phyloP scores from a whole-genome alignment of 2,888 invertebrate species.

The Aradus depressus region DNA sequence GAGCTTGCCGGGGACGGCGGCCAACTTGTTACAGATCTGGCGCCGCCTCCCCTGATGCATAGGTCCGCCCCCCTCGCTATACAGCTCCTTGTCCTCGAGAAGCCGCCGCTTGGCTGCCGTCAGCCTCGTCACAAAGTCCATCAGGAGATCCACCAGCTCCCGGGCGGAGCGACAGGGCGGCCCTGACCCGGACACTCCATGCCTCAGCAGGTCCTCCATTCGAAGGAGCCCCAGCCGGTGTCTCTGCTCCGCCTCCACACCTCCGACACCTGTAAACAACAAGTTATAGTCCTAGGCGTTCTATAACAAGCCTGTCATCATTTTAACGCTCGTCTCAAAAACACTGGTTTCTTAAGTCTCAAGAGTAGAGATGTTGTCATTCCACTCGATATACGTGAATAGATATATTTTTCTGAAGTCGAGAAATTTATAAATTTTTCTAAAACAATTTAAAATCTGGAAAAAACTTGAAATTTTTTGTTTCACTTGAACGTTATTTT shows the following conservation, averaged over 20 bases:
- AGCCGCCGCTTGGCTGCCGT: slow-evolving; percentile 72
- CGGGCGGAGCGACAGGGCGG: slow-evolving; percentile 50
- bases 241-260: slow-evolving; percentile 60
- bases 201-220: slow-evolving; percentile 60
- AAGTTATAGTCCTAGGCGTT: background rate
- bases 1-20: slow-evolving; percentile 72
- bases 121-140: slow-evolving; percentile 63
- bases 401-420: no score
- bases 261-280: slow-evolving; percentile 41
- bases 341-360: background rate
- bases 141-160: slow-evolving; percentile 56
- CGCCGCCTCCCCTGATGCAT: slow-evolving; percentile 57
- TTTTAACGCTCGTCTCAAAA: no score
- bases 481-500: no score
- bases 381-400: no score
- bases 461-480: no score
- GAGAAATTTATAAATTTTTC: no score
- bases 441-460: no score
- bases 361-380: no score
- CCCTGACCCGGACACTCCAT: slow-evolving; percentile 53
- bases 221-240: slow-evolving; percentile 62
- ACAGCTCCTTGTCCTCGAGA: slow-evolving; percentile 68
- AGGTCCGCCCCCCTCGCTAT: slow-evolving; percentile 44
- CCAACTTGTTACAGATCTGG: slow-evolving; percentile 59
- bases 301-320: no score